Percentiles rank a stretch among this genome's conserved stretches.
phyloP scores from a whole-genome alignment of 2,797 vertebrate species.

The Platalea minor region DNA sequence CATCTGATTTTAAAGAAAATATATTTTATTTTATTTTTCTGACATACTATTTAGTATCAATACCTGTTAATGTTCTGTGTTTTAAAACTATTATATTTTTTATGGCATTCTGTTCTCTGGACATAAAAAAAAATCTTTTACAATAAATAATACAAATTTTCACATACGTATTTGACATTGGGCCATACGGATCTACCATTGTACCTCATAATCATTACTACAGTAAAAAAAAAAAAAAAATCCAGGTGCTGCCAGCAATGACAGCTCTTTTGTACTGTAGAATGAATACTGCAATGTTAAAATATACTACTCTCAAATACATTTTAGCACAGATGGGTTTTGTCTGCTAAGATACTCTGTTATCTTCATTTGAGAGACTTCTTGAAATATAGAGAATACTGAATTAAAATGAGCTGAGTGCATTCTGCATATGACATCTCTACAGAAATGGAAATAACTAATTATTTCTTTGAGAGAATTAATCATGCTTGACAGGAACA shows the following conservation, averaged over 20 bases:
- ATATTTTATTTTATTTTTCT: neutral
- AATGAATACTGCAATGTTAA: neutral
- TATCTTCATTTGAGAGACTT: neutral
- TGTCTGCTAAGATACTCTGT: neutral
- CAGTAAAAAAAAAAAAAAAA: neutral
- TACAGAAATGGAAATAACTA: neutral
- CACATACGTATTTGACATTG: neutral
- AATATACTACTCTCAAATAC: neutral
- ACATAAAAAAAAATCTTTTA: neutral
- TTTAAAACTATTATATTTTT: neutral
- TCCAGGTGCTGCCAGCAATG: neutral
- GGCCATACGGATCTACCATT: neutral
- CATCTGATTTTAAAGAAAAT: neutral
- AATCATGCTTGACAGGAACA: neutral
- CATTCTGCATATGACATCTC: neutral
- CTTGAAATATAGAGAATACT: neutral
- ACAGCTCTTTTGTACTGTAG: neutral
- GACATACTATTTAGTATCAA: neutral
- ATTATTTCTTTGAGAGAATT: constrained; percentile 1
- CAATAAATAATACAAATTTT: neutral
- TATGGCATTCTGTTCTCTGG: neutral
- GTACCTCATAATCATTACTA: neutral
- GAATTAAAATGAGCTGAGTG: neutral
- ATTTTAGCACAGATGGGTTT: neutral
- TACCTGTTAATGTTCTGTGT: neutral